Conservation (phyloP, 1,140 invertebrate genomes). For the Pogonomyrmex californicus region DNA sequence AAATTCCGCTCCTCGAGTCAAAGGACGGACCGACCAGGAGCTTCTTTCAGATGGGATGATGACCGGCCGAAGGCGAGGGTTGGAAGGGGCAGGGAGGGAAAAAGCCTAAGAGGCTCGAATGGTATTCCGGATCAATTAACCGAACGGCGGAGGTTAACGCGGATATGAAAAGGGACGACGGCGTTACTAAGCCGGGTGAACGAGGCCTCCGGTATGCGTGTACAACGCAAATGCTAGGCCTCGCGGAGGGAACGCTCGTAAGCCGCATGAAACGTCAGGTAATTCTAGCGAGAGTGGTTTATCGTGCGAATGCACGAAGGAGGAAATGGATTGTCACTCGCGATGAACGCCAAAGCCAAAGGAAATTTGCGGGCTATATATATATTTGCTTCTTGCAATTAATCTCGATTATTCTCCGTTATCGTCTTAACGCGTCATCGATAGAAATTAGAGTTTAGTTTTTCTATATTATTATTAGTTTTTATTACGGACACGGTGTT, state of each 20-base stretch:
- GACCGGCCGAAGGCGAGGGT: not conserved
- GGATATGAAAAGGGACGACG: conserved; percentile 78
- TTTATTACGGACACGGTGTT: not conserved
- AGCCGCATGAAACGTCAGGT: conserved; percentile 48
- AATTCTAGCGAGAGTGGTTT: conserved; percentile 66
- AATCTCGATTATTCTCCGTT: not conserved
- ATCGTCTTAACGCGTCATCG: not conserved
- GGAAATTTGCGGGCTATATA: conserved; percentile 1
- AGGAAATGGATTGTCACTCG: conserved; percentile 64
- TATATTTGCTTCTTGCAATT: conserved; percentile 10
- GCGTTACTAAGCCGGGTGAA: conserved; percentile 68
- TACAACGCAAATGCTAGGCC: conserved; percentile 54
- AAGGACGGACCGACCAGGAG: conserved; percentile 73
- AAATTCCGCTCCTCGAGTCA: conserved; percentile 70
- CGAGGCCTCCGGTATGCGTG: conserved; percentile 72
- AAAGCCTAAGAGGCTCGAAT: conserved; percentile 68
- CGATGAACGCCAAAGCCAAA: conserved; percentile 19
- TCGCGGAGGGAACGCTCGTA: conserved; percentile 49
- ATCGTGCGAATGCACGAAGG: conserved; percentile 67
- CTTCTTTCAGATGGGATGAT: conserved; percentile 56
- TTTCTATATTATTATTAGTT: not conserved
- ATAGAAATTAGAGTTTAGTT: not conserved
- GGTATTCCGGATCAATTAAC: conserved; percentile 79
- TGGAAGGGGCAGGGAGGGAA: conserved; percentile 21
- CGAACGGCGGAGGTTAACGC: conserved; percentile 77